Percentiles rank a stretch among this genome's conserved stretches.
Evolutionary conservation across 2,888 invertebrate species (phyloP).

Genomic region (Chloroclysta siterata): DNA sequence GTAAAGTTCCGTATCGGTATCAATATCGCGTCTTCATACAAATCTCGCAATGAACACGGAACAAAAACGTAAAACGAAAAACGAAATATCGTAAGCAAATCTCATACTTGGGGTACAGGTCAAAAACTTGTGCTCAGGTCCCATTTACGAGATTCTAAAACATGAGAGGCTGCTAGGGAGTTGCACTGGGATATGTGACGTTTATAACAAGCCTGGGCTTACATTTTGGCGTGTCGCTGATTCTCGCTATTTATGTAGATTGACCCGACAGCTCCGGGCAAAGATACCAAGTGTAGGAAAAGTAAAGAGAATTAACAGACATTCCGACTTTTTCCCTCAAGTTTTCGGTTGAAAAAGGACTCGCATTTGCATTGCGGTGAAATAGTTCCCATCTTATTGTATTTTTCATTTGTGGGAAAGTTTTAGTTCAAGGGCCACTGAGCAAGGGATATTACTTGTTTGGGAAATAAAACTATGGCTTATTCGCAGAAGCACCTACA

Average conservation of each 20-base stretch:
- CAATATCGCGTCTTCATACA: no score
- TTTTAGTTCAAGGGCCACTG: constrained; percentile 17
- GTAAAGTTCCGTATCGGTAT: no score
- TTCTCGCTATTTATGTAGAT: constrained; percentile 3
- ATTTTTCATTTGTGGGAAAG: constrained; percentile 27
- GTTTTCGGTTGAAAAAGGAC: constrained; percentile 32
- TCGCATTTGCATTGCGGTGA: constrained; percentile 30
- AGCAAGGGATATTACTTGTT: constrained; percentile 18
- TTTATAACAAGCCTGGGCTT: not conserved
- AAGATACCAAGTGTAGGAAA: constrained; percentile 29
- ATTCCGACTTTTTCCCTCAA: constrained; percentile 32
- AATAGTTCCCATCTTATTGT: constrained; percentile 33
- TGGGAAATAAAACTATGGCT: not conserved
- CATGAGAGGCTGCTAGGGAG: not conserved
- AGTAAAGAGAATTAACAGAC: constrained; percentile 34
- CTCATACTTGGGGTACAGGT: no score
- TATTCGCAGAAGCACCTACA: not conserved
- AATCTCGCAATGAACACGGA: no score
- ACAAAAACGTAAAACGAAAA: no score
- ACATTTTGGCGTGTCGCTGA: not conserved
- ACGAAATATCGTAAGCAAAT: no score
- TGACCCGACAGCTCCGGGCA: constrained; percentile 19
- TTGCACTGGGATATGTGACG: not conserved
- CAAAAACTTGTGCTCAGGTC: not conserved
- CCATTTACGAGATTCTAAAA: not conserved